Base-by-base conservation (phyloP, 2,888 invertebrate genomes). In the Caenorhabditis japonica region DNA sequence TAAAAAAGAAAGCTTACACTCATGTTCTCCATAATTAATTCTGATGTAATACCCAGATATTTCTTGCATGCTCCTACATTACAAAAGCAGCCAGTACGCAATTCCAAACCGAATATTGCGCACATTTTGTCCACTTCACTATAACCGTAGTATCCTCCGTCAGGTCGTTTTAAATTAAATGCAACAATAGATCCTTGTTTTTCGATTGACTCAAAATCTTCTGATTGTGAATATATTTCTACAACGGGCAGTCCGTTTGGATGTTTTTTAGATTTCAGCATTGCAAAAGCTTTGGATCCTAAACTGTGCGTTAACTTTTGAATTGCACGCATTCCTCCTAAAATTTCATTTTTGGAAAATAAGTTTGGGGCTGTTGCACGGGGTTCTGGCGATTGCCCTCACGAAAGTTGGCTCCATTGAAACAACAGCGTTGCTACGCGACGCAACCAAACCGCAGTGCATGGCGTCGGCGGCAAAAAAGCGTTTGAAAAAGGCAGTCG, bases 1-100 rank as follows among this genome's bases (percentile, higher is more conserved):
- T 30, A 21, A 41, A 34, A 13, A 21, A 51, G 21, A 27, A 21
- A 4, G 23, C 51, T 36, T 33, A 79, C 79, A 56, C 43, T 46
- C 49, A 71, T 69, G 44, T 80, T 75, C 13, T 61, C 58, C 15
- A 36, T 41, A 13, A 81, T 58, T n/a, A 69, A 69, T 21, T 78
- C 74, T 34, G 71, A 61, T 5, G 74, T 64, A 15, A 81, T 62
- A 2, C 61, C 66, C n/a, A 81, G 51, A 34, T 80, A 77, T 10
- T 68, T 64, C 55, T 73, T 69, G 90, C 8, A 94, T 89, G 7
- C 90, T 88, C 46, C 97, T 1, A 95, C 93, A 89, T 97, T 97
- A 88, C 97, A 97, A 88, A 96, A 95, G 88, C 97, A 97, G 0
- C 97, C 97, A 1, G 94, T 94, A 76, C 97, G 91, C 39, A 97